phyloP scores from a whole-genome alignment of 1,140 invertebrate genomes.

The Drosophila asahinai region DNA sequence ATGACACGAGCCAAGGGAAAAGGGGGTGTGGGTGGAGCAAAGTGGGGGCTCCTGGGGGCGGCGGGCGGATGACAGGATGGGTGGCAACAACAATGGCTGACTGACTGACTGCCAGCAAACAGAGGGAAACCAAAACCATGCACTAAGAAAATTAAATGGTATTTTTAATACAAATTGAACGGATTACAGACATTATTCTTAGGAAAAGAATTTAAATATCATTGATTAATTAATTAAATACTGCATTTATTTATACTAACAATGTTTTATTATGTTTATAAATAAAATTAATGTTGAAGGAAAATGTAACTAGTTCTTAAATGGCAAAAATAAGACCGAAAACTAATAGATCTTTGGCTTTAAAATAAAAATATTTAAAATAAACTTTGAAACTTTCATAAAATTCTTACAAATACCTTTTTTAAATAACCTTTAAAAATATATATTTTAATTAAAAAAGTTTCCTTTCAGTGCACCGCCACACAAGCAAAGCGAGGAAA shows the following conservation, averaged over 20 bases:
- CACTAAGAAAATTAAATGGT: background rate
- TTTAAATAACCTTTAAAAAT: background rate
- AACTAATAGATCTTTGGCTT: too few relatives aligned
- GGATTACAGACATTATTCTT: background rate
- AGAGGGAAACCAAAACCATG: slow-evolving; percentile 51
- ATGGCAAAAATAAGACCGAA: background rate
- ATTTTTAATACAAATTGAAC: background rate
- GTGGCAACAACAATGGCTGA: slow-evolving; percentile 71
- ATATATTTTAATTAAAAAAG: background rate
- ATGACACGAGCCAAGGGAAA: slow-evolving; percentile 43
- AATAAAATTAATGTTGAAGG: too few relatives aligned
- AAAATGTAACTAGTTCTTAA: too few relatives aligned
- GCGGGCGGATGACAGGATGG: slow-evolving; percentile 7
- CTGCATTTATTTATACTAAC: too few relatives aligned
- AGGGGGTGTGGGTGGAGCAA: background rate
- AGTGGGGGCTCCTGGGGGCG: background rate
- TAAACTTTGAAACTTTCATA: too few relatives aligned
- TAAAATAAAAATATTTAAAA: background rate
- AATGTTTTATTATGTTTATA: background rate
- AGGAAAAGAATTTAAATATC: too few relatives aligned
- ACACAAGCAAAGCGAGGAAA: slow-evolving; percentile 66
- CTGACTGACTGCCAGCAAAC: slow-evolving; percentile 74
- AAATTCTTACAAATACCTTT: too few relatives aligned
- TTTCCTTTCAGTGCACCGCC: slow-evolving; percentile 31
- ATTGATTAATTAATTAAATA: background rate